These are phyloP conservation scores for Catocala sponsa DNA, from an alignment of 2,888 invertebrate genomes.

Conservation along the genomic window DNA sequence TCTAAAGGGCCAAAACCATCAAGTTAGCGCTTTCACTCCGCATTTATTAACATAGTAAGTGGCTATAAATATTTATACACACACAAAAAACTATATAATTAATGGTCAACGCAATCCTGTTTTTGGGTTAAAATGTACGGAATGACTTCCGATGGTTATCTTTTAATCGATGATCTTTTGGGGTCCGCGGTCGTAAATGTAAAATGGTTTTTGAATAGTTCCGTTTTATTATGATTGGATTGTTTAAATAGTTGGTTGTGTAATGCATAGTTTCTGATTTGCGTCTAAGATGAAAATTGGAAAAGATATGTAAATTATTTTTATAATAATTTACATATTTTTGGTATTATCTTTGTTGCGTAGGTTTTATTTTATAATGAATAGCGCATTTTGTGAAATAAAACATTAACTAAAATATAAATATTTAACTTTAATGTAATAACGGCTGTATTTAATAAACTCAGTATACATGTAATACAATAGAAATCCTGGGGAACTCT, in stretches of 20 bases:
- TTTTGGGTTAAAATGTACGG: slow-evolving; percentile 67
- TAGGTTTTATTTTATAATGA: no score
- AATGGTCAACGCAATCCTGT: slow-evolving; percentile 66
- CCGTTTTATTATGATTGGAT: slow-evolving; percentile 50
- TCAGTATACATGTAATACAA: no score
- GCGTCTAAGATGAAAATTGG: no score
- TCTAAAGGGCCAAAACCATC: slow-evolving; percentile 39
- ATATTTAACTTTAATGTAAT: no score
- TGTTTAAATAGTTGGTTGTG: slow-evolving; percentile 1
- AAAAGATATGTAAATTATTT: no score
- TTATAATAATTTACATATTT: no score
- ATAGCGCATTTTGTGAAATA: no score
- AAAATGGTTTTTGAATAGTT: slow-evolving; percentile 55
- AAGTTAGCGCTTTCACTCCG: slow-evolving; percentile 81
- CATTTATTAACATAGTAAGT: slow-evolving; percentile 75
- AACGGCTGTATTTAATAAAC: no score
- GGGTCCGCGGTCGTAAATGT: slow-evolving; percentile 57
- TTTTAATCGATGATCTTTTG: slow-evolving; percentile 63
- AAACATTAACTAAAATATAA: no score
- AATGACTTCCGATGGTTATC: slow-evolving; percentile 67
- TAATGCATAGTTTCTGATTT: background rate
- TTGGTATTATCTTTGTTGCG: no score
- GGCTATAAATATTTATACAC: slow-evolving; percentile 60
- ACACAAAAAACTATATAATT: slow-evolving; percentile 62
- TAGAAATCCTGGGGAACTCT: no score